phyloP scores from a whole-genome alignment of 1,140 invertebrate species.

The Ips typographus region DNA sequence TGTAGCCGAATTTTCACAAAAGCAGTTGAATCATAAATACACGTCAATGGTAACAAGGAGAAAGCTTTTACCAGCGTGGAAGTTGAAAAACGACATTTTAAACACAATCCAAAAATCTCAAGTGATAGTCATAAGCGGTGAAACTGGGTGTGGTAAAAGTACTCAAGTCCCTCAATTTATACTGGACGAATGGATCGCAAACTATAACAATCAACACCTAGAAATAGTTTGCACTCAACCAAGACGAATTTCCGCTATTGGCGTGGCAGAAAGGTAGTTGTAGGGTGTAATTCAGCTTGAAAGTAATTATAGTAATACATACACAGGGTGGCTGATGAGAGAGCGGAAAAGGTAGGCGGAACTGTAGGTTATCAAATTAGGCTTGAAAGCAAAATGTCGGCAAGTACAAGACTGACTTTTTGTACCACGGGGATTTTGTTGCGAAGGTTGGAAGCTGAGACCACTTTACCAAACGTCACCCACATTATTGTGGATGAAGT shows the following conservation, averaged over 20 bases:
- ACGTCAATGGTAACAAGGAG: conserved; percentile 63
- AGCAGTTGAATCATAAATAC: conserved; percentile 62
- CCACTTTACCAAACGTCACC: conserved; percentile 67
- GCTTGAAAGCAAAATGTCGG: conserved; percentile 74
- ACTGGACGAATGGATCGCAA: conserved; percentile 72
- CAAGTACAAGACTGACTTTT: conserved; percentile 78
- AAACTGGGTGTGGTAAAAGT: conserved; percentile 88
- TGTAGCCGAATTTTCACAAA: conserved; percentile 60
- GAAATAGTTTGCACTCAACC: conserved; percentile 93
- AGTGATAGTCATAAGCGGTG: conserved; percentile 79
- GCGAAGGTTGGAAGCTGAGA: conserved; percentile 75
- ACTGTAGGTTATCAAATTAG: conserved; percentile 85
- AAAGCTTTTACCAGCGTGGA: conserved; percentile 67
- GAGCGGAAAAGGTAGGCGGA: conserved; percentile 77
- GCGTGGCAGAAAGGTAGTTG: conserved; percentile 71
- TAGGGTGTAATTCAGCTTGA: background rate
- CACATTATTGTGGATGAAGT: conserved; percentile 90
- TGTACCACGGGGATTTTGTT: conserved; percentile 91
- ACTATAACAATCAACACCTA: conserved; percentile 59
- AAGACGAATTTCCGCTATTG: conserved; percentile 86
- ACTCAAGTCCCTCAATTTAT: conserved; percentile 93
- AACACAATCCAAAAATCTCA: conserved; percentile 63
- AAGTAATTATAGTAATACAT: background rate
- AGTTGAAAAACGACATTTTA: conserved; percentile 66
- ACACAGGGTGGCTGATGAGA: conserved; percentile 77